Percentiles rank a stretch among this genome's conserved stretches.
Conservation (phyloP, 1,140 invertebrate genomes). For the Mizuhopecten yessoensis region DNA sequence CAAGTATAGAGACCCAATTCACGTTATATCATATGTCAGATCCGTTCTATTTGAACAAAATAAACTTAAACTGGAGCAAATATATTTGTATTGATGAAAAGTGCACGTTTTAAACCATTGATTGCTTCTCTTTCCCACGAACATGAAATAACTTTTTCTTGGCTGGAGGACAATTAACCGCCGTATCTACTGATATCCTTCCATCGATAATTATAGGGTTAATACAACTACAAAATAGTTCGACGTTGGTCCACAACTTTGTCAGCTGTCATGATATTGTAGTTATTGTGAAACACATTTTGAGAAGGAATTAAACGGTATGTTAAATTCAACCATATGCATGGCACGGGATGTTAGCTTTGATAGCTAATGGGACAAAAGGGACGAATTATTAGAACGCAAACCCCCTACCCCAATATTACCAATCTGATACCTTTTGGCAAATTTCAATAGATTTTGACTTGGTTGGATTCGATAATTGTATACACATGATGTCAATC, state of each 20-base stretch:
- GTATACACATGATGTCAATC: constrained; percentile 22
- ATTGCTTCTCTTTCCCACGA: not conserved
- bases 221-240: not conserved
- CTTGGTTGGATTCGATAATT: not conserved
- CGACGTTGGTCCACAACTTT: not conserved
- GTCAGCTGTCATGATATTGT: constrained; percentile 33
- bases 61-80: not conserved
- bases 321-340: not conserved
- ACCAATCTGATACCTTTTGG: not conserved
- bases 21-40: not conserved
- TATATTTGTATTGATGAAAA: not conserved
- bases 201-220: not conserved
- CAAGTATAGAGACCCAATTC: not conserved
- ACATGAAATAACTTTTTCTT: not conserved
- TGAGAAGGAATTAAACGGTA: not conserved
- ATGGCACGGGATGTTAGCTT: not conserved
- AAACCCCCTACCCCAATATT: not conserved
- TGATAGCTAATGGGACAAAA: not conserved
- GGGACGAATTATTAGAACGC: not conserved
- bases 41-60: not conserved
- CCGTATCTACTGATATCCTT: not conserved
- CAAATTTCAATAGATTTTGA: not conserved
- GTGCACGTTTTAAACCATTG: not conserved
- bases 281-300: not conserved
- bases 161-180: not conserved